Conservation (phyloP, 2,797 vertebrate genomes). For the Epinephelus malabaricus region DNA sequence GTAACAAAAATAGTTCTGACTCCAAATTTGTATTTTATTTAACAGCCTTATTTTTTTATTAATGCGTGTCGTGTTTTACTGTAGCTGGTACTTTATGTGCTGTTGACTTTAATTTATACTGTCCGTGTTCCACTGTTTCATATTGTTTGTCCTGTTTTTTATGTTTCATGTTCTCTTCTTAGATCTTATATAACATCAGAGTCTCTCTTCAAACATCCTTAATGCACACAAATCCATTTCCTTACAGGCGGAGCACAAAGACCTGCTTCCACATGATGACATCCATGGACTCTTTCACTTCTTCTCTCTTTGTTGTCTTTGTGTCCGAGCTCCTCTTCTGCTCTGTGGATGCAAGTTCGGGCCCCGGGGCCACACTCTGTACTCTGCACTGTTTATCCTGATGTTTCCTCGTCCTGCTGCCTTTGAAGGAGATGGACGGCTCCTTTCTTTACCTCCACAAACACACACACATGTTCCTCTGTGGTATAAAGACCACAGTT, state of each 20-base stretch:
- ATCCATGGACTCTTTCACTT: slow-evolving; percentile 42
- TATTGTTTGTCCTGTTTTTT: background rate
- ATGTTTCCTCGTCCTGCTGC: slow-evolving; percentile 31
- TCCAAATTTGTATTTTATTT: too few species aligned
- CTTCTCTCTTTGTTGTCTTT: slow-evolving; percentile 55
- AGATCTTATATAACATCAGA: slow-evolving; percentile 36
- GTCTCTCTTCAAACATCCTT: slow-evolving; percentile 30
- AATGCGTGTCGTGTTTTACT: too few species aligned
- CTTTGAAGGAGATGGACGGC: slow-evolving; percentile 38
- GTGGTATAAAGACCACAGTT: background rate
- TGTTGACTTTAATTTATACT: too few species aligned
- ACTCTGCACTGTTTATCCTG: slow-evolving; percentile 10
- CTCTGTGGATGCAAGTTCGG: slow-evolving; percentile 24
- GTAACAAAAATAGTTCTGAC: too few species aligned
- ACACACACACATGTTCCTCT: background rate
- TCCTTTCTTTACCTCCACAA: slow-evolving; percentile 28
- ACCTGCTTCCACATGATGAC: slow-evolving; percentile 52
- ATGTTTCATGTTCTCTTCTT: background rate
- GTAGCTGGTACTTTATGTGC: too few species aligned
- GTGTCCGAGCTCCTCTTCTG: slow-evolving; percentile 31
- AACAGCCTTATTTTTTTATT: too few species aligned
- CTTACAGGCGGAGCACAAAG: slow-evolving; percentile 51
- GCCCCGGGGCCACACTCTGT: slow-evolving; percentile 61
- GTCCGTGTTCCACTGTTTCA: background rate
- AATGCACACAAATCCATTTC: slow-evolving; percentile 56